A percentile compares a stretch with the other conserved stretches of the same genome.
Evolutionary conservation across 1,140 invertebrate genomes (phyloP).

Genomic region (Phenacoccus solenopsis): DNA sequence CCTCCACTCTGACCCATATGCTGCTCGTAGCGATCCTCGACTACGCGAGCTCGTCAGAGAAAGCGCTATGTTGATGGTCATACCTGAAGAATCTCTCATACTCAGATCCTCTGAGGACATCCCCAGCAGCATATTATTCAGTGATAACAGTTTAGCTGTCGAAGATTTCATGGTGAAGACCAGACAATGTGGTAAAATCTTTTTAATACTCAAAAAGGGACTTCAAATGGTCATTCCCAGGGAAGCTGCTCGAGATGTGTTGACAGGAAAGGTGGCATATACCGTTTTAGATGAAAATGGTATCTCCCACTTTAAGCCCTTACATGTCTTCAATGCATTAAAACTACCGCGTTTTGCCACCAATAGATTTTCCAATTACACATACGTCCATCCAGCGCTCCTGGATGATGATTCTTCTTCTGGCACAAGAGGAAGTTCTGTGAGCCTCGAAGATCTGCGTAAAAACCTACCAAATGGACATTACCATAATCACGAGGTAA

Average conservation of each 20-base stretch:
- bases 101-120: conserved; percentile 51
- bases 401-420: conserved; percentile 20
- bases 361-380: conserved; percentile 34
- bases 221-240: conserved; percentile 62
- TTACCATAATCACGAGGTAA: not conserved
- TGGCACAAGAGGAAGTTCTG: conserved; percentile 18
- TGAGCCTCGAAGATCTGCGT: conserved; percentile 22
- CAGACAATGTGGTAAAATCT: conserved; percentile 37
- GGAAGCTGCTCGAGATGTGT: conserved; percentile 53
- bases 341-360: conserved; percentile 47
- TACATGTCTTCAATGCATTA: conserved; percentile 56
- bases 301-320: conserved; percentile 58
- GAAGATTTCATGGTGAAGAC: conserved; percentile 55
- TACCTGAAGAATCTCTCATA: conserved; percentile 37
- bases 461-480: not conserved
- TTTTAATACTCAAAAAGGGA: conserved; percentile 60
- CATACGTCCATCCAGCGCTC: not conserved
- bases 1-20: conserved; percentile 48
- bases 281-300: conserved; percentile 62
- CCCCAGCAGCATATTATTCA: conserved; percentile 44
- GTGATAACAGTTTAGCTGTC: conserved; percentile 55
- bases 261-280: conserved; percentile 60
- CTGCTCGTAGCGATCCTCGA: conserved; percentile 49
- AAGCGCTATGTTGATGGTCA: conserved; percentile 53
- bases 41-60: conserved; percentile 53